A percentile compares a stretch with the other conserved stretches of the same genome.
These are phyloP conservation scores for Leptinotarsa rubiginosa DNA, from an alignment of 2,888 invertebrate genomes.

Conservation along the genomic window DNA sequence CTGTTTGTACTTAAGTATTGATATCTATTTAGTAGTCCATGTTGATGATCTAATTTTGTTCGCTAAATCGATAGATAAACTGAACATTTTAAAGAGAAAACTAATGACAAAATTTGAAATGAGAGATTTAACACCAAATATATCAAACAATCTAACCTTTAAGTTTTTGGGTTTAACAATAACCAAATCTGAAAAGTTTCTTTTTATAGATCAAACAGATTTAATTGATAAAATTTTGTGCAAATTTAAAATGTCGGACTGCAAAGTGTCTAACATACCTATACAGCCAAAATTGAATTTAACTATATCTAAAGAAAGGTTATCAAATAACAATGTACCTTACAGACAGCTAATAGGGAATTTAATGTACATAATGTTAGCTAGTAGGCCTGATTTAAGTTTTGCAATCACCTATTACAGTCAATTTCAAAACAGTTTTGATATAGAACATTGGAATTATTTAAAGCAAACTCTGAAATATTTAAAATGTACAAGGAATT, in stretches of 20 bases:
- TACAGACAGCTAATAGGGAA: constrained; percentile 38
- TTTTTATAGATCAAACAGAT: constrained; percentile 18
- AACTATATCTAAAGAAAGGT: background rate
- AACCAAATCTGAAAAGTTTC: constrained; percentile 1
- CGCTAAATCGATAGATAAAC: constrained; percentile 18
- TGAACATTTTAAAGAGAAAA: constrained; percentile 11
- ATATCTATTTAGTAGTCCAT: constrained; percentile 26
- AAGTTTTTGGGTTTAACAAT: constrained; percentile 28
- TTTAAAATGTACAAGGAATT: constrained; percentile 32
- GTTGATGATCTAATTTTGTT: constrained; percentile 36
- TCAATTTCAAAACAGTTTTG: constrained; percentile 44
- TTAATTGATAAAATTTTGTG: constrained; percentile 1
- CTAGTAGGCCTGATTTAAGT: constrained; percentile 43
- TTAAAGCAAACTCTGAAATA: constrained; percentile 31
- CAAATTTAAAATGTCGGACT: background rate
- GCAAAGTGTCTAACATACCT: constrained; percentile 22
- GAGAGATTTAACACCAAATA: constrained; percentile 7
- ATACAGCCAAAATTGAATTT: constrained; percentile 29
- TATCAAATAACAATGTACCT: constrained; percentile 12
- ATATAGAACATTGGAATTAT: constrained; percentile 37
- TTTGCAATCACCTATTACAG: constrained; percentile 42
- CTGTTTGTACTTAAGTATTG: constrained; percentile 31
- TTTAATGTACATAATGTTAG: constrained; percentile 45
- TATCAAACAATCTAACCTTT: background rate
- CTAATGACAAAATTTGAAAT: background rate